These are phyloP conservation scores for Pyrrhia umbra DNA, from an alignment of 2,888 invertebrate genomes.

Conservation along the genomic window DNA sequence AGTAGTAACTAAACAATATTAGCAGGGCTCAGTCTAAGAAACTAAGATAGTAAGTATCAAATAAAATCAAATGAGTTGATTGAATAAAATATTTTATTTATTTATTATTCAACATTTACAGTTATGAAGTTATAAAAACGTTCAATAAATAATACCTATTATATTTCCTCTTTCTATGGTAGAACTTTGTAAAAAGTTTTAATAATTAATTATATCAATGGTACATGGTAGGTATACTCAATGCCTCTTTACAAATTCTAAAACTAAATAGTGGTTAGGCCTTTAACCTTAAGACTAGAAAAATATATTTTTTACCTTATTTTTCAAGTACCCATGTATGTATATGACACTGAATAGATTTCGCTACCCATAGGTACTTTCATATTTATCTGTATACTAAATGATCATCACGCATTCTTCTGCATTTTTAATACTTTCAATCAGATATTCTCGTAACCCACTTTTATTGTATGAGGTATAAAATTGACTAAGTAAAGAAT, in stretches of 20 bases:
- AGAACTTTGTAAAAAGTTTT: not conserved
- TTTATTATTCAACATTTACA: not conserved
- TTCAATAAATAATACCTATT: not conserved
- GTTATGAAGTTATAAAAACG: not conserved
- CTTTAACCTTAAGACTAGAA: slow-evolving; percentile 42
- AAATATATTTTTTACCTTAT: slow-evolving; percentile 18
- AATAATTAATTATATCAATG: too few relatives aligned
- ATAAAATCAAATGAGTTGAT: not conserved
- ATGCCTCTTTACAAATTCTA: slow-evolving; percentile 3
- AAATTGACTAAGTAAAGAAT: slow-evolving; percentile 85
- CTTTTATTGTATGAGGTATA: slow-evolving; percentile 83
- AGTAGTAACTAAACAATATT: too few relatives aligned
- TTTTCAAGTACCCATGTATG: slow-evolving; percentile 20
- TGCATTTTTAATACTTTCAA: slow-evolving; percentile 80
- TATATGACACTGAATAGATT: slow-evolving; percentile 9
- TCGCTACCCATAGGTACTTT: not conserved
- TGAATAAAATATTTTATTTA: slow-evolving; percentile 1
- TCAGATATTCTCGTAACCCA: slow-evolving; percentile 88
- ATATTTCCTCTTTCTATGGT: not conserved
- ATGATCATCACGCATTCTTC: slow-evolving; percentile 66
- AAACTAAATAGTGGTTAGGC: slow-evolving; percentile 2
- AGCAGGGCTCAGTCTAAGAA: not conserved
- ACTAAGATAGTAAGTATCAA: not conserved
- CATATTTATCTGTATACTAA: slow-evolving; percentile 30
- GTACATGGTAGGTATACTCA: not conserved